Base-by-base conservation (phyloP, 2,888 invertebrate species). In the Tortricodes alternella region DNA sequence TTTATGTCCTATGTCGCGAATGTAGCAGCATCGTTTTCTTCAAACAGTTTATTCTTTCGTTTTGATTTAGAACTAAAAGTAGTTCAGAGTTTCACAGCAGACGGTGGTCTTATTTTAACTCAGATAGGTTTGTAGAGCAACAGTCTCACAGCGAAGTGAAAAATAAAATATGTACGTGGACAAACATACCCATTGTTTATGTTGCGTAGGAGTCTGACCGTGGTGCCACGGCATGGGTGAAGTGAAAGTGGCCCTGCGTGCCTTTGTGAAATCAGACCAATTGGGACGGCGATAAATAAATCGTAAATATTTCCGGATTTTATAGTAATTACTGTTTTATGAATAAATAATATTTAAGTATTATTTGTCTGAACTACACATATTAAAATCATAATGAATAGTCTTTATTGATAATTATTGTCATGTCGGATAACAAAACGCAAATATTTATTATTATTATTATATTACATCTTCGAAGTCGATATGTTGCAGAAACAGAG, bases 1-100 rank as follows among this genome's bases (percentile, higher is more conserved):
- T 52, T 38, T 21, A 24, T 43, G 27, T 34, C 58, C 46, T 64
- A 65, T 65, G 68, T 67, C 46, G 64, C 24, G 58, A 32, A 49
- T 18, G 23, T 35, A 8, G 46, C 32, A n/a, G n/a, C n/a, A 32
- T 38, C 15, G 23, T 23, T 11, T 43, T 43, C 29, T 16, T 27
- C 15, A 27, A 55, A 41, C 43, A 5, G 46, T 29, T 24, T 13
- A 7, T 24, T 27, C 13, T 16, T 24, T 18, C 1, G n/a, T 37
- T n/a, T 16, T 37, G 18, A 41, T 41, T 24, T n/a, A n/a, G n/a
- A n/a, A n/a, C n/a, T n/a, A n/a, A n/a, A n/a, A n/a, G n/a, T n/a
- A n/a, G n/a, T 16, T 21, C 46, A 16, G 16, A 9, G 18, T 32
- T 27, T 15, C 24, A 44, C 44, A 37, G 39, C 18, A 53, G 52